Conservation (phyloP, 2,888 invertebrate species). For the Platycnemis pennipes region DNA sequence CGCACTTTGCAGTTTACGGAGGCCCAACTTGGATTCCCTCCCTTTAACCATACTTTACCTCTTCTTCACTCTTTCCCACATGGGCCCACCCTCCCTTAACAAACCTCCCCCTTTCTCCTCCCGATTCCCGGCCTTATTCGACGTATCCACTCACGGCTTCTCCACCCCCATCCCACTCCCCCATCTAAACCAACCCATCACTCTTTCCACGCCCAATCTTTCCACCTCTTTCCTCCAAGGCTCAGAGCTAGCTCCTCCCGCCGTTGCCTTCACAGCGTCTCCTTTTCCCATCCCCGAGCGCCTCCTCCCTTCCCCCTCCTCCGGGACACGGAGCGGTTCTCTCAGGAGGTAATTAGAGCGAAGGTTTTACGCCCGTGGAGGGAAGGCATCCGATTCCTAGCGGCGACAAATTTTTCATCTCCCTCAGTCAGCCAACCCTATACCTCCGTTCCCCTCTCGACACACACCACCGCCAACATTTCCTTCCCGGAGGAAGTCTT, state of each 20-base stretch:
- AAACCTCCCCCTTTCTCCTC: neutral
- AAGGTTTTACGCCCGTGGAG: neutral
- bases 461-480: neutral
- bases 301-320: neutral
- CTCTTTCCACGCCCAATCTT: neutral
- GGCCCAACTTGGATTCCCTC: conserved; percentile 20
- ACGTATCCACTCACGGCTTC: conserved; percentile 4
- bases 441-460: neutral
- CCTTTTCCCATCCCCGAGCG: neutral
- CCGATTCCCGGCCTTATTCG: conserved; percentile 6
- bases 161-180: neutral
- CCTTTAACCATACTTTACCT: conserved; percentile 21
- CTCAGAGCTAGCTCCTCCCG: no score
- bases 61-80: neutral
- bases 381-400: neutral
- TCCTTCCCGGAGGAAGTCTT: no score
- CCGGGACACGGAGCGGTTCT: neutral
- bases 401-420: conserved; percentile 14
- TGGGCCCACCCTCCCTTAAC: neutral
- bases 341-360: conserved; percentile 30
- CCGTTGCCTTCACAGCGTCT: no score
- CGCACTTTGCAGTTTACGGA: conserved; percentile 48
- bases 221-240: no score
- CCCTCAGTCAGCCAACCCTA: neutral
- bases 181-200: neutral